Evolutionary conservation across 1,140 invertebrate species (phyloP), one percentile per base, ranked within the genome.

Genomic region (Aphaenogaster rudis): DNA sequence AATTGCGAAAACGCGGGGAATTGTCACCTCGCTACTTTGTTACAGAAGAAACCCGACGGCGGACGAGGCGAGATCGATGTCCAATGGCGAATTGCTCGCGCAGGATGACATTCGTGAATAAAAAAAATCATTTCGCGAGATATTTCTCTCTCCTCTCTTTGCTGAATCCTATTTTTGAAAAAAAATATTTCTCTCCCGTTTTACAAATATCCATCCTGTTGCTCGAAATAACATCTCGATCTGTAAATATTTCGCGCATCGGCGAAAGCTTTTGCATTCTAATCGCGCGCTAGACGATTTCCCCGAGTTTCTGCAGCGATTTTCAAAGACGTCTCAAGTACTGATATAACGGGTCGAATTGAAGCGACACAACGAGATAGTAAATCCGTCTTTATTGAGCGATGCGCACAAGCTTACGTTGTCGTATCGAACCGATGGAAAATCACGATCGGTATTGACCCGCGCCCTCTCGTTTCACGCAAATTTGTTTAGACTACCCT

Each of bases 401-500:
- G 21, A 82, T 59, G 57, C 15, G 77, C 42, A n/a, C 7, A 9
- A 33, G 33, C 71, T 79, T 82, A 74, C 52, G 28, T 69, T 39
- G 52, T 2, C 28, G 39, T 52, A 74, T 72, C 80, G 79, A 72
- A 63, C 45, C 64, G 4, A 17, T 33, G 7, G 76, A 90, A 77
- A 86, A 88, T 91, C 84, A 90, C 61, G 71, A 91, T 90, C 82
- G 64, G 48, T 89, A 91, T 91, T 87, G 90, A 86, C 52, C 86
- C 72, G 74, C 50, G 57, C 54, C 64, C 85, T 86, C 86, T 89
- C 64, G 89, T 88, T 88, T 69, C 61, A 92, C 78, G 77, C 85
- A 92, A 90, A 92, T 91, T 92, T 91, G 90, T 92, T 92, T 90
- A 84, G 81, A 92, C 84, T 92, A 87, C 82, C 86, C 91, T 9